A percentile compares a stretch with the other conserved stretches of the same genome.
Conservation (phyloP, 1,140 invertebrate genomes). For the Orussus abietinus region DNA sequence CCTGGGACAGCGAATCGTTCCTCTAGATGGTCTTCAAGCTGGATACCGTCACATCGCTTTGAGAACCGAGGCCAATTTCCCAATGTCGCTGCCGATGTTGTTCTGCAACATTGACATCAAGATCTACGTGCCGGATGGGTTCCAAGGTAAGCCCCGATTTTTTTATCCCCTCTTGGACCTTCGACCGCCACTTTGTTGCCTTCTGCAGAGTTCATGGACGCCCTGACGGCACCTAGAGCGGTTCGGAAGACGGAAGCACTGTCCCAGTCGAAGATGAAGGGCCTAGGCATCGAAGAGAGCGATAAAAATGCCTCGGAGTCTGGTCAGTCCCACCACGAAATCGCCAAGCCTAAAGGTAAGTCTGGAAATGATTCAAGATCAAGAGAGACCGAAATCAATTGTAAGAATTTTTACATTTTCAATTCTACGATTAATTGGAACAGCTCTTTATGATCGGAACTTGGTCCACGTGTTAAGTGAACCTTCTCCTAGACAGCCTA, state of each 20-base stretch:
- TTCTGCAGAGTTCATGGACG: constrained; percentile 90
- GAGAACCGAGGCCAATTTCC: constrained; percentile 97
- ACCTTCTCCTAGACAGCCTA: too few relatives aligned
- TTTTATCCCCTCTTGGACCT: constrained; percentile 1
- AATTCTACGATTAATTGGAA: too few relatives aligned
- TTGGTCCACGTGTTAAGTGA: too few relatives aligned
- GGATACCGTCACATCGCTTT: constrained; percentile 98
- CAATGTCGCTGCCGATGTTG: constrained; percentile 96
- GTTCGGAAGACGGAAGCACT: constrained; percentile 57
- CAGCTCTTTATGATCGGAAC: too few relatives aligned
- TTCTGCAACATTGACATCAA: constrained; percentile 99
- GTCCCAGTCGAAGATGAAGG: constrained; percentile 44
- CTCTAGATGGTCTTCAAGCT: constrained; percentile 94
- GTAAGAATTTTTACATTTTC: neutral
- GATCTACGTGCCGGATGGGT: constrained; percentile 99
- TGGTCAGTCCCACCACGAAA: constrained; percentile 37
- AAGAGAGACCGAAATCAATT: too few relatives aligned
- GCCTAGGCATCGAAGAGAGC: constrained; percentile 47
- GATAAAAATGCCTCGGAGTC: constrained; percentile 41
- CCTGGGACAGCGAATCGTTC: constrained; percentile 94
- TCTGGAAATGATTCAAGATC: too few relatives aligned
- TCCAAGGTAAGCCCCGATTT: constrained; percentile 69
- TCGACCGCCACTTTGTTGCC: constrained; percentile 13
- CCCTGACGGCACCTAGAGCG: constrained; percentile 90
- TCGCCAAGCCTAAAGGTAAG: constrained; percentile 42